Evolutionary conservation across 2,888 invertebrate species (phyloP).

Genomic region (Drosophila ustulata): DNA sequence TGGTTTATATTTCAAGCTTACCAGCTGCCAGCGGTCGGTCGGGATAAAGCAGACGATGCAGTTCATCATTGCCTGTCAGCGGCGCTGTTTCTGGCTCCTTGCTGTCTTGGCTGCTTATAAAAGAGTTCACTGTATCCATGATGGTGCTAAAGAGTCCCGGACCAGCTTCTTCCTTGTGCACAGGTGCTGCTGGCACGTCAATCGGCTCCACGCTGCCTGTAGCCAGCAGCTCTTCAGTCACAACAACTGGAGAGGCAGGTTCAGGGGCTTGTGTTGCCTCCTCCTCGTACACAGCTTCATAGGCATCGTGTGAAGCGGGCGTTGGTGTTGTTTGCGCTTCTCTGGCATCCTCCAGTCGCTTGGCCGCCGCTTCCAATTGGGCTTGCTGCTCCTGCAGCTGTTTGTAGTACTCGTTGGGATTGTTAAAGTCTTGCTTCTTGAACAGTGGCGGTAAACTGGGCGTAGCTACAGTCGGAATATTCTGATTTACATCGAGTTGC

Average conservation of each 20-base stretch:
- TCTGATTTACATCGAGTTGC: background rate
- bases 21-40: slow-evolving; percentile 31
- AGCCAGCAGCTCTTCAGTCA: slow-evolving; percentile 13
- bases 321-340: background rate
- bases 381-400: slow-evolving; percentile 39
- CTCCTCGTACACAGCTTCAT: background rate
- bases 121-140: slow-evolving; percentile 82
- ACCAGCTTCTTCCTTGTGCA: slow-evolving; percentile 51
- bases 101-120: slow-evolving; percentile 55
- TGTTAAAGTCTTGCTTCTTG: slow-evolving; percentile 44
- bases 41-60: slow-evolving; percentile 77
- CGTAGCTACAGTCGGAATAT: background rate
- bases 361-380: background rate
- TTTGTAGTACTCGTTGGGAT: slow-evolving; percentile 64
- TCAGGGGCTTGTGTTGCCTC: slow-evolving; percentile 24
- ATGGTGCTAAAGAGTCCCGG: slow-evolving; percentile 83
- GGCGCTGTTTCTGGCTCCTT: slow-evolving; percentile 35
- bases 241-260: slow-evolving; percentile 1
- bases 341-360: background rate
- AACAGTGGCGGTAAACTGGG: slow-evolving; percentile 58
- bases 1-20: slow-evolving; percentile 3
- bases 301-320: background rate
- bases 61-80: slow-evolving; percentile 51
- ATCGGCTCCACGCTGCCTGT: slow-evolving; percentile 54
- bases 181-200: slow-evolving; percentile 25